phyloP scores from a whole-genome alignment of 2,888 invertebrate genomes.

The Lasius platythorax region DNA sequence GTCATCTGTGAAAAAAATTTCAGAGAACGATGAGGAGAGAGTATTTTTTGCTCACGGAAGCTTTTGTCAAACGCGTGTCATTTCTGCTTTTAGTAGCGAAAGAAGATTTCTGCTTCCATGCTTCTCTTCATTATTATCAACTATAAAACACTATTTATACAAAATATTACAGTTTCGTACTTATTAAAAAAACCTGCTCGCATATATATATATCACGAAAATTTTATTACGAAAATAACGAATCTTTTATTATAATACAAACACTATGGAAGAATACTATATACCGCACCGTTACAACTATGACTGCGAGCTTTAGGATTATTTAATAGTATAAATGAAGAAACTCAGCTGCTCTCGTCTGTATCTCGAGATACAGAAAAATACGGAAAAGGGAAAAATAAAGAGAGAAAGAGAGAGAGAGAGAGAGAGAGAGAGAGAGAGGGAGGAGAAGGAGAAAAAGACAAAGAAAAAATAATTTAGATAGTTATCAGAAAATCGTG shows the following conservation, averaged over 20 bases:
- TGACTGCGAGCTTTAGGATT: not conserved
- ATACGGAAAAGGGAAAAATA: not conserved
- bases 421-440: not conserved
- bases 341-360: not conserved
- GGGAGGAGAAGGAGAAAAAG: not conserved
- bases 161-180: constrained; percentile 20
- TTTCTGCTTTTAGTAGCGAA: not conserved
- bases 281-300: not conserved
- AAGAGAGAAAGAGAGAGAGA: not conserved
- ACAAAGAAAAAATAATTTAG: constrained; percentile 11
- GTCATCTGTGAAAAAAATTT: not conserved
- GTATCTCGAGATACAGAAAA: not conserved
- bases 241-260: constrained; percentile 22
- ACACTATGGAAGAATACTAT: constrained; percentile 8
- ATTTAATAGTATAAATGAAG: not conserved
- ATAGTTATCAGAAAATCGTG: constrained; percentile 61
- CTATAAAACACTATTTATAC: constrained; percentile 29
- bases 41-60: not conserved
- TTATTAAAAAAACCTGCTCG: constrained; percentile 10
- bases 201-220: not conserved
- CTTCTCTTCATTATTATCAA: not conserved
- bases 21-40: not conserved
- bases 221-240: constrained; percentile 31
- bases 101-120: not conserved
- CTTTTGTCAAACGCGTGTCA: not conserved